Evolutionary conservation across 2,113 vertebrate species (phyloP).

Genomic region (Psittacara wagleri): DNA sequence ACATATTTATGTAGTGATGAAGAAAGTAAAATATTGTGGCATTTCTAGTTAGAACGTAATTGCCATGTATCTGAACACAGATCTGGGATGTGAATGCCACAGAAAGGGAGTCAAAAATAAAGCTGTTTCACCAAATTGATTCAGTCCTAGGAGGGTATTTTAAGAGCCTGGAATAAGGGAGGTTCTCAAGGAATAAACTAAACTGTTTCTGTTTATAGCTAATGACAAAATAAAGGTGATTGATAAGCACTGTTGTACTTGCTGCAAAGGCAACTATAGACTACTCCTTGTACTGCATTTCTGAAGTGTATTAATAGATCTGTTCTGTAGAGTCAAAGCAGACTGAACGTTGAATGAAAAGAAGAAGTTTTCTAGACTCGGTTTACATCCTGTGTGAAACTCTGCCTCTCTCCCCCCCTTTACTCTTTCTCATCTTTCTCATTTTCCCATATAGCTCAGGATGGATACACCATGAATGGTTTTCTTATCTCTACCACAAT

Average conservation of each 20-base stretch:
- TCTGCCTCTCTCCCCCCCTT: background rate
- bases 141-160: background rate
- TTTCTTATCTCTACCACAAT: background rate
- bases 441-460: background rate
- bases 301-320: background rate
- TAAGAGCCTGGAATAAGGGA: slow-evolving; percentile 9
- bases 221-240: background rate
- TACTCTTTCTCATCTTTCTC: background rate
- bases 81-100: background rate
- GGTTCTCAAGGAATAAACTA: background rate
- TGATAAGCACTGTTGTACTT: background rate
- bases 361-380: background rate
- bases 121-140: background rate
- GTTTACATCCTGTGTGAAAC: background rate
- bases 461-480: background rate
- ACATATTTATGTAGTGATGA: slow-evolving; percentile 34
- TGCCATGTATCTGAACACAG: slow-evolving; percentile 12
- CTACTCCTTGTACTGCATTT: background rate
- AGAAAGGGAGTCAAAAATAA: slow-evolving; percentile 31
- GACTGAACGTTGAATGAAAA: background rate
- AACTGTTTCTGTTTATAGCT: background rate
- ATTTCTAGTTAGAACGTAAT: slow-evolving; percentile 35
- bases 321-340: background rate
- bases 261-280: background rate
- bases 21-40: slow-evolving; percentile 43